phyloP scores from a whole-genome alignment of 2,888 invertebrate genomes.

The Beris chalybata region DNA sequence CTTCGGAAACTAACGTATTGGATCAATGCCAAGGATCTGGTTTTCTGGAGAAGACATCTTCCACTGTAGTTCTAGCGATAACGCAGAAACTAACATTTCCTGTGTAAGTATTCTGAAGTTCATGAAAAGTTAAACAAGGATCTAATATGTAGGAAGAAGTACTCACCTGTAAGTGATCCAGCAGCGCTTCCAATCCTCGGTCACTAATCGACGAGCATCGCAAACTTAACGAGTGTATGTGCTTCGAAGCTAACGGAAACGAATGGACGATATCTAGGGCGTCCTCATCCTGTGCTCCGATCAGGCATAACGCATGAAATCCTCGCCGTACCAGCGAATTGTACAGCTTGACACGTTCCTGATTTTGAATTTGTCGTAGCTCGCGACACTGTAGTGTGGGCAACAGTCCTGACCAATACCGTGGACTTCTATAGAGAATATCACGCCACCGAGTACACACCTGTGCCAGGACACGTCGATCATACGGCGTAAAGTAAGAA shows the following conservation, averaged over 20 bases:
- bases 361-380: slow-evolving; percentile 64
- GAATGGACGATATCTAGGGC: slow-evolving; percentile 83
- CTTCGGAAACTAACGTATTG: too few species aligned
- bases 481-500: slow-evolving; percentile 76
- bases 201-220: slow-evolving; percentile 90
- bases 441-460: slow-evolving; percentile 88
- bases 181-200: slow-evolving; percentile 81
- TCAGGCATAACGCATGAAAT: slow-evolving; percentile 80
- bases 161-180: slow-evolving; percentile 84
- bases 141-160: too few species aligned
- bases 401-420: slow-evolving; percentile 83
- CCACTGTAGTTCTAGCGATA: too few species aligned
- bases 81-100: too few species aligned
- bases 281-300: slow-evolving; percentile 88
- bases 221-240: slow-evolving; percentile 81
- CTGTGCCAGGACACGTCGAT: slow-evolving; percentile 78
- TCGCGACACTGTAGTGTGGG: slow-evolving; percentile 87
- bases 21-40: too few species aligned
- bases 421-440: slow-evolving; percentile 81
- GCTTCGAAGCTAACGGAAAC: slow-evolving; percentile 79
- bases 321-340: slow-evolving; percentile 81
- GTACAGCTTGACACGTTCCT: slow-evolving; percentile 68
- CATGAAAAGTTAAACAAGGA: too few species aligned
- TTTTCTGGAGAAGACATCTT: too few species aligned
- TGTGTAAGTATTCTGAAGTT: too few species aligned